Evolutionary conservation across 2,113 vertebrate genomes (phyloP), one percentile per base, ranked within the genome.

Genomic region (Pagrus major): DNA sequence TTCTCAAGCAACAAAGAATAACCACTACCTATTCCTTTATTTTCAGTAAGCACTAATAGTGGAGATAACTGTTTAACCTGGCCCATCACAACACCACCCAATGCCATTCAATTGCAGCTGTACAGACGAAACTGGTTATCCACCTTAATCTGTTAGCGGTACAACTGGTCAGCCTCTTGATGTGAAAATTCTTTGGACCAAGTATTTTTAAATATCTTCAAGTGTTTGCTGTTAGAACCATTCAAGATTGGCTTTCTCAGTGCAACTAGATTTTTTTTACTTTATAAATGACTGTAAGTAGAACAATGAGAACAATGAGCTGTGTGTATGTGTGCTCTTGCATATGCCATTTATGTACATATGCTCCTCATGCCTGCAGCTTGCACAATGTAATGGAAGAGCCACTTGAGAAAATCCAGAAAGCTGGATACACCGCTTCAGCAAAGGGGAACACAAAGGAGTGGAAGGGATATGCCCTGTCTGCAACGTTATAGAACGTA

Each of bases 331-430:
- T 25, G 31, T 72, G 14, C 27, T 21, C 3, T 7, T 61, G 27
- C 7, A 12, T 51, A 27, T 60, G 41, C 18, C 18, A 10, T n/a
- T 60, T 25, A 11, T n/a, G 12, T 66, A 52, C 52, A 35, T 59
- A 10, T 55, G 23, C 0, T 8, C 56, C 15, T 76, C 31, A 86
- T 3, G 9, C 0, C 70, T 86, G 75, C 77, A 93, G 6, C 41
- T 92, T 88, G 69, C 95, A 96, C 65, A 99, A 44, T 3, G 93
- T 82, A 29, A 99, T 63, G 0, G 64, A 90, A 0, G 96, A 94
- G 2, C 94, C 94, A 0, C 86, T 94, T 0, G 97, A 97, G 76
- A 97, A 98, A 27, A 99, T 88, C 97, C 97, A 99, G 94, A 99
- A 98, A 15, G 97, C 98, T 0, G 98, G 96, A 86, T 96, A 97